phyloP scores from a whole-genome alignment of 2,113 vertebrate genomes.

The Piprites chloris region DNA sequence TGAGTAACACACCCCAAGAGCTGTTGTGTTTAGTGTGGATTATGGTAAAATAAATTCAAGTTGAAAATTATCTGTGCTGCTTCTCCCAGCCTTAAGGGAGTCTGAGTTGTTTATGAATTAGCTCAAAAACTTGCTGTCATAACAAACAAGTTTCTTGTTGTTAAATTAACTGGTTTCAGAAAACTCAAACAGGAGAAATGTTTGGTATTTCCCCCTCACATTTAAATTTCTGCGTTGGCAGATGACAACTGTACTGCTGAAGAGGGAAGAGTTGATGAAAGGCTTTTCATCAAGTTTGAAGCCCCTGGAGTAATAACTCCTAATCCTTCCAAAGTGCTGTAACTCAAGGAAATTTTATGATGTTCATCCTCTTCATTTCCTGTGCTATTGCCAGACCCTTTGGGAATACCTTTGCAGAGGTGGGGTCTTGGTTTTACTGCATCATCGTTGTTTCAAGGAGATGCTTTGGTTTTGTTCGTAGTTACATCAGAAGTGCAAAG shows the following conservation, averaged over 20 bases:
- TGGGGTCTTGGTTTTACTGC: not conserved
- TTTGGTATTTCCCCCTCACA: not conserved
- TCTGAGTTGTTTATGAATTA: not conserved
- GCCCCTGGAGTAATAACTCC: not conserved
- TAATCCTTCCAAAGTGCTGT: not conserved
- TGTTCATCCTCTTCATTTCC: not conserved
- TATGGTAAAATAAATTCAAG: not conserved
- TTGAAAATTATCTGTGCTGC: not conserved
- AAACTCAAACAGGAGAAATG: not conserved
- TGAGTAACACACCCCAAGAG: not conserved
- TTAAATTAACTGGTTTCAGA: not conserved
- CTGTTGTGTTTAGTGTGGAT: not conserved
- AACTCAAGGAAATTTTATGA: not conserved
- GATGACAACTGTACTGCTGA: not conserved
- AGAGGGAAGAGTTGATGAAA: not conserved
- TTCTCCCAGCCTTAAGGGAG: not conserved
- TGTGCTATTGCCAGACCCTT: not conserved
- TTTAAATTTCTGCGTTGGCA: not conserved
- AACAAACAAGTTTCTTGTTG: not conserved
- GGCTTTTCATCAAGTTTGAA: not conserved
- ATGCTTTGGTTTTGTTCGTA: not conserved
- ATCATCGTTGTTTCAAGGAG: not conserved
- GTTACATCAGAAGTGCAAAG: not conserved
- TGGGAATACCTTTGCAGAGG: not conserved
- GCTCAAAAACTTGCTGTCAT: not conserved